Evolutionary conservation across 2,888 invertebrate species (phyloP).

Genomic region (Sinelater perroti): DNA sequence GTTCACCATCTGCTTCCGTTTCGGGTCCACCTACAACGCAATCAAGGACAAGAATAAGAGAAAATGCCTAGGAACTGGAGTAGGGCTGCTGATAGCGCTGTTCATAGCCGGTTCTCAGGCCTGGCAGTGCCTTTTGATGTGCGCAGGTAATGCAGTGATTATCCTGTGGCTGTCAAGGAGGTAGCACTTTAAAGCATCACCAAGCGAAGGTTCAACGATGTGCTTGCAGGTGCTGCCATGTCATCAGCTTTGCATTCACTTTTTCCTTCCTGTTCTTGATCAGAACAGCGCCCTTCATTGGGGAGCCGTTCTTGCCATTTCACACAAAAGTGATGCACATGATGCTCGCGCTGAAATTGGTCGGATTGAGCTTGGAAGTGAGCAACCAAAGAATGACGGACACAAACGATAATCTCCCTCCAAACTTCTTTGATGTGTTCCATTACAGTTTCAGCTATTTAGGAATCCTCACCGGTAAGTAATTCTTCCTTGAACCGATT

Average conservation of each 20-base stretch:
- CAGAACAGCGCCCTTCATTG: conserved; percentile 80
- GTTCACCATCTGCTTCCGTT: no score
- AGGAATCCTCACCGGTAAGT: conserved; percentile 88
- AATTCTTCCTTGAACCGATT: no score
- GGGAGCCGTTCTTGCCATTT: conserved; percentile 78
- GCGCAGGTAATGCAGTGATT: not conserved
- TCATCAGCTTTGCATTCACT: conserved; percentile 79
- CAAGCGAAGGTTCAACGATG: no score
- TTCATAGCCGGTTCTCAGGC: not conserved
- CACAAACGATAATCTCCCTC: conserved; percentile 62
- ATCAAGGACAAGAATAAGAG: not conserved
- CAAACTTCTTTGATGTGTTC: conserved; percentile 73
- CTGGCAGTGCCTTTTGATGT: not conserved
- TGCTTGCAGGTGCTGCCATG: conserved; percentile 76
- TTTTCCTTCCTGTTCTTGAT: conserved; percentile 92
- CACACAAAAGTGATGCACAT: conserved; percentile 93
- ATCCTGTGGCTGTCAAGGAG: not conserved
- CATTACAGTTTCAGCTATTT: conserved; percentile 91
- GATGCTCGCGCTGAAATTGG: conserved; percentile 89
- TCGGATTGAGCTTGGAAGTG: conserved; percentile 93
- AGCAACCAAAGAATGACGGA: conserved; percentile 59
- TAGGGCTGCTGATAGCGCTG: not conserved
- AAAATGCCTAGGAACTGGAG: not conserved
- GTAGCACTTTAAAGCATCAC: no score
- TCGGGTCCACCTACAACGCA: not conserved